phyloP scores from a whole-genome alignment of 2,113 vertebrate species.

The Nibea albiflora region DNA sequence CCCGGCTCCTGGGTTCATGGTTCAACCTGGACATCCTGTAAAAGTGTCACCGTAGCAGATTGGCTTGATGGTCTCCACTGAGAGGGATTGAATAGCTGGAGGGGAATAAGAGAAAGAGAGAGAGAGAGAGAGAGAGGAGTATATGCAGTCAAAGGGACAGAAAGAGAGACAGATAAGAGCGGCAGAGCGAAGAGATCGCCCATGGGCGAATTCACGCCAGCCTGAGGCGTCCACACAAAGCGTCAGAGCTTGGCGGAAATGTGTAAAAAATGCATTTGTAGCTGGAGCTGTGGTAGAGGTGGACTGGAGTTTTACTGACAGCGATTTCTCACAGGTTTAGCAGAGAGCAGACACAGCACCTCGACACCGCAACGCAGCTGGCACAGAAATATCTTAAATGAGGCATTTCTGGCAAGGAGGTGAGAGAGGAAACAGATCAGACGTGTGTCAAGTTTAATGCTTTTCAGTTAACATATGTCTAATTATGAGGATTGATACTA shows the following conservation, averaged over 20 bases:
- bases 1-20: conserved; percentile 59
- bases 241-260: conserved; percentile 48
- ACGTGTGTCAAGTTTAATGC: background rate
- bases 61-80: conserved; percentile 59
- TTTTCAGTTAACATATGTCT: conserved; percentile 29
- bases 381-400: conserved; percentile 18
- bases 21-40: conserved; percentile 73
- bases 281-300: conserved; percentile 27
- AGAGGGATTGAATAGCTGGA: conserved; percentile 46
- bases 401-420: conserved; percentile 30
- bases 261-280: conserved; percentile 46
- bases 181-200: conserved; percentile 38
- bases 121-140: conserved; percentile 11
- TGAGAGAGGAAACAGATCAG: background rate
- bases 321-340: conserved; percentile 38
- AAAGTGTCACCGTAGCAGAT: conserved; percentile 71
- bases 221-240: conserved; percentile 55
- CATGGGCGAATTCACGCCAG: conserved; percentile 55
- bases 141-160: conserved; percentile 53
- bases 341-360: conserved; percentile 33
- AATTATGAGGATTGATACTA: conserved; percentile 39
- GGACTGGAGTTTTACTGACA: conserved; percentile 30
- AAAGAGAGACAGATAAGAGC: conserved; percentile 48
- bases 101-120: conserved; percentile 22
- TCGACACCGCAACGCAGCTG: conserved; percentile 14